Base-by-base conservation (phyloP, 1,140 invertebrate genomes). In the Colletes gigas region DNA sequence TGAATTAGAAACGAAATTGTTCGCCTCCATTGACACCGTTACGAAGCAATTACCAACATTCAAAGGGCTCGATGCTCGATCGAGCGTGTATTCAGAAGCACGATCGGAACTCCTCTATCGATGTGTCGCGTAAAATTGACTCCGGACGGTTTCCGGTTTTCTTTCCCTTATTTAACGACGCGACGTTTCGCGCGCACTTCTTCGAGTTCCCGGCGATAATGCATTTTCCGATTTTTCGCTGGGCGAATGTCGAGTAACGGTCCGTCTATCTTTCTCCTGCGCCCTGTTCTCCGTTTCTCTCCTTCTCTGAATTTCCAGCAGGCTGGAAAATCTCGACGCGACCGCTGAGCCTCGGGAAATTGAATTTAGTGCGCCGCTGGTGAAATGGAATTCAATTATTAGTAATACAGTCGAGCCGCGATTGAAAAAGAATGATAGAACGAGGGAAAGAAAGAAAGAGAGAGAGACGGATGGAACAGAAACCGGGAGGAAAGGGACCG, bases 321-420 rank as follows among this genome's bases (percentile, higher is more conserved):
- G 73, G 54, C 63, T 78, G 59, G 71, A 81, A 83, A 85, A 85
- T 77, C 67, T 82, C 70, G 57, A 10, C 55, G 69, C 70, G 84
- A 65, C 63, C 85, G 73, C 67, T 81, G 66, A 76, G 83, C 55
- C 71, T 44, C 17, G 47, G 15, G 73, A 85, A 88, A 88, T 87
- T 88, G 79, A 85, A 89, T 89, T 85, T 87, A 60, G 69, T 66
- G 74, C 72, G 78, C 81, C 69, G 52, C 70, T 71, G 72, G 77
- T 87, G 83, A 85, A 87, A 88, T 80, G 77, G 81, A 86, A 87
- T 86, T 87, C 84, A 87, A 86, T 87, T 87, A 86, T 87, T 87
- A 86, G 84, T 87, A 86, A 87, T 86, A 87, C 72, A 70, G 76
- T 57, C 55, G 81, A 41, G 59, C 55, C 65, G 65, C 79, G 83